These are phyloP conservation scores for Darevskia mixta DNA, from an alignment of 2,797 vertebrate species.

Conservation along the genomic window DNA sequence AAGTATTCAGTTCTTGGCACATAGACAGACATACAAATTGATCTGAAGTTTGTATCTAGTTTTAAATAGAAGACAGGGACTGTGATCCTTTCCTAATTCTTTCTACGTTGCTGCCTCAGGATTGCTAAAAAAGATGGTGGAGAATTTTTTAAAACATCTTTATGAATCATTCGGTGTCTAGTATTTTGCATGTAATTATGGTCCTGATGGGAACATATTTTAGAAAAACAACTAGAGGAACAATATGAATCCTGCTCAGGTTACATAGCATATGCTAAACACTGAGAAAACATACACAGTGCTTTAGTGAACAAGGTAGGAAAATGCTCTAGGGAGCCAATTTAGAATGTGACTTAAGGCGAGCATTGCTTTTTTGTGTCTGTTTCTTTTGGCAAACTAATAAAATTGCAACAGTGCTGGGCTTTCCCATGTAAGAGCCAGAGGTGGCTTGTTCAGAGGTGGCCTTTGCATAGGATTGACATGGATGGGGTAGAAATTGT, in stretches of 20 bases:
- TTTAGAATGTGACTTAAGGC: conserved; percentile 96
- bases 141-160: conserved; percentile 58
- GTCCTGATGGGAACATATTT: conserved; percentile 89
- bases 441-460: conserved; percentile 75
- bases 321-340: conserved; percentile 92
- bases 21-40: conserved; percentile 19
- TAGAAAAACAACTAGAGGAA: conserved; percentile 83
- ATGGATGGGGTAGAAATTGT: conserved; percentile 43
- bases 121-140: conserved; percentile 43
- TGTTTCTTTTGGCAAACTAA: conserved; percentile 82
- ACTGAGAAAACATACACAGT: conserved; percentile 88
- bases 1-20: conserved; percentile 18
- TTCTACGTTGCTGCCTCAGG: conserved; percentile 25
- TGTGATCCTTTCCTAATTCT: conserved; percentile 17
- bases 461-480: conserved; percentile 58
- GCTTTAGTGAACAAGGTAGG: conserved; percentile 92
- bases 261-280: conserved; percentile 92
- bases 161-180: conserved; percentile 82
- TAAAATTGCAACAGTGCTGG: conserved; percentile 79
- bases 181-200: conserved; percentile 91
- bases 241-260: conserved; percentile 84
- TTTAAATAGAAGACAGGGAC: conserved; percentile 32
- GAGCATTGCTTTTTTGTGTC: conserved; percentile 75
- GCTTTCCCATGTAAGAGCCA: conserved; percentile 71
- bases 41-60: conserved; percentile 28